Evolutionary conservation across 2,113 vertebrate species (phyloP).

Genomic region (Poecile atricapillus): DNA sequence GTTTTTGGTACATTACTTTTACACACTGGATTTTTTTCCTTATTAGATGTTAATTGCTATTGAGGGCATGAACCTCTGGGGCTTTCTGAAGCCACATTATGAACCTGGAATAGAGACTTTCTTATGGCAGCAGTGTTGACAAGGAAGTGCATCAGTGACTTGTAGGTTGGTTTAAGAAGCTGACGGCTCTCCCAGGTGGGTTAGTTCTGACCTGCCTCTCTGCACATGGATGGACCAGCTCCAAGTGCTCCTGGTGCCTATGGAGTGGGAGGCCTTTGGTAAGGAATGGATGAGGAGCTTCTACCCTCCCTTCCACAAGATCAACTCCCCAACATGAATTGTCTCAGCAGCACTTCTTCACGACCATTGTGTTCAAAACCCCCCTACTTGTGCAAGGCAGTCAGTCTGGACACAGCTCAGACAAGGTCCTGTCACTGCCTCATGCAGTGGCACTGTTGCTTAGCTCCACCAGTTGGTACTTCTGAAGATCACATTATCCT

Average conservation of each 20-base stretch:
- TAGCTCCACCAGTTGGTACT: neutral
- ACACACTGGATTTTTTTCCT: neutral
- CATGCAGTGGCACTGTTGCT: neutral
- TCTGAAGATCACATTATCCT: neutral
- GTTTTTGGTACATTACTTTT: neutral
- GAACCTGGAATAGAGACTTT: neutral
- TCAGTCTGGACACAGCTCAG: neutral
- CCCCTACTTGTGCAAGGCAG: neutral
- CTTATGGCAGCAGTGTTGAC: neutral
- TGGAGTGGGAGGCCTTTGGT: neutral
- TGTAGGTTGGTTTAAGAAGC: neutral
- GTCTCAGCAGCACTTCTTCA: neutral
- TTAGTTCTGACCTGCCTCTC: neutral
- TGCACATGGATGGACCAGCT: neutral
- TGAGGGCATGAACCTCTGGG: neutral
- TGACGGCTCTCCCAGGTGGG: neutral
- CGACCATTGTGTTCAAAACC: neutral
- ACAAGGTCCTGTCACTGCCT: neutral
- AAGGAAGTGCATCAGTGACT: neutral
- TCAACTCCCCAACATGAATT: neutral
- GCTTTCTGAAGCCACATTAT: neutral
- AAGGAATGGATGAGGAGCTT: neutral
- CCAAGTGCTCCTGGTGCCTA: neutral
- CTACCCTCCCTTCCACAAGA: neutral
- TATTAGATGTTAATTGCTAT: neutral